Base-by-base conservation (phyloP, 2,888 invertebrate genomes). In the Melinaea marsaeus region DNA sequence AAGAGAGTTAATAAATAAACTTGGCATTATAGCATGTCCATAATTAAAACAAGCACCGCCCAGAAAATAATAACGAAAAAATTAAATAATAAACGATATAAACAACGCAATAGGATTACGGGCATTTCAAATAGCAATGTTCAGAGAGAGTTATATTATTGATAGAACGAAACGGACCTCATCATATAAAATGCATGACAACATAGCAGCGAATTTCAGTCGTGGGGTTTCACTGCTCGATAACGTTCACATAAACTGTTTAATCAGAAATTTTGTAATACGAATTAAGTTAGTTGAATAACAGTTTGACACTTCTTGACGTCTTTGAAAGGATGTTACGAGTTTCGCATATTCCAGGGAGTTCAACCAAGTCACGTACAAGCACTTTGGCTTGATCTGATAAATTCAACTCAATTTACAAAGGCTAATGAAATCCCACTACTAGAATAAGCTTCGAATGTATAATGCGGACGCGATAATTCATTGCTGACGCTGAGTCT, bases 331-430 rank as follows among this genome's bases (percentile, higher is more conserved):
- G 70, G 69, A 71, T 68, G 69, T 67, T 70, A 67, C 67, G 67
- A 67, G 69, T 72, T 68, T 69, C 69, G 67, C 72, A 72, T 72
- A 69, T 68, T 67, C 70, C 65, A 63, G 65, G 55, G 68, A 65
- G 63, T 66, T 62, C 61, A 72, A 68, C 66, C 72, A 51, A 71
- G 74, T 73, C 74, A 74, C 74, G 74, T 74, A 70, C 69, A 55
- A 70, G 65, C 73, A 73, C 71, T 73, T 70, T 71, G 64, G 69
- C 68, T 64, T 67, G 72, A 74, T 74, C 71, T 72, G 72, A 72
- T 72, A 72, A 70, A 73, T 69, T 71, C 69, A 69, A 72, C 71
- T 72, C 72, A 72, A 72, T 72, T 74, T 73, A 70, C 71, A 71
- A 70, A 65, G 67, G 66, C 72, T 72, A 71, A 69, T 72, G 71